These are phyloP conservation scores for Hyposoter dolosus DNA, from an alignment of 2,888 invertebrate species.

Conservation along the genomic window DNA sequence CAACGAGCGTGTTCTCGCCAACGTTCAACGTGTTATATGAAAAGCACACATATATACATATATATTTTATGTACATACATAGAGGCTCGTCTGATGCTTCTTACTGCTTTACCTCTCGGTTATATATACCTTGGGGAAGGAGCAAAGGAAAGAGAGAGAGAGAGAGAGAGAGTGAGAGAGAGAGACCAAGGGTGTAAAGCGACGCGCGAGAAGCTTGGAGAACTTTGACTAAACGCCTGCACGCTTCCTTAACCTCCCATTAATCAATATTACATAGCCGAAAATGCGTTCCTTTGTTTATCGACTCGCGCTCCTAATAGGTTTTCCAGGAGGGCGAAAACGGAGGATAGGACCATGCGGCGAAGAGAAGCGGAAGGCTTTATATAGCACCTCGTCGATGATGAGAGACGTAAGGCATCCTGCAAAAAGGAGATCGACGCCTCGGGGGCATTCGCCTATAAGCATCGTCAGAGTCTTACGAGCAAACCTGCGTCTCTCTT, in stretches of 20 bases:
- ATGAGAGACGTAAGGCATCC: conserved; percentile 25
- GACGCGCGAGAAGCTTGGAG: conserved; percentile 77
- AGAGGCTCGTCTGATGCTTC: conserved; percentile 46
- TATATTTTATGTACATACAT: not conserved
- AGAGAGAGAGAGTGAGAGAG: conserved; percentile 60
- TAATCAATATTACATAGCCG: conserved; percentile 85
- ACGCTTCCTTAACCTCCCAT: conserved; percentile 85
- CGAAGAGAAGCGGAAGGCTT: conserved; percentile 55
- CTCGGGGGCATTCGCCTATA: conserved; percentile 35
- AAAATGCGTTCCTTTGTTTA: conserved; percentile 85
- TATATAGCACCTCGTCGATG: conserved; percentile 57
- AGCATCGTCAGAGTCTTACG: conserved; percentile 35
- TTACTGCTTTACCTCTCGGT: conserved; percentile 48
- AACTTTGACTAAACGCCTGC: conserved; percentile 85
- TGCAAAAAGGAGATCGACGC: conserved; percentile 66
- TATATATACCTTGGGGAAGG: conserved; percentile 63
- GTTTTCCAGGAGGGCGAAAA: conserved; percentile 79
- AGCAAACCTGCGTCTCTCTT: conserved; percentile 17
- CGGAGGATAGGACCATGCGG: conserved; percentile 40
- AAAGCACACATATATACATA: conserved; percentile 6
- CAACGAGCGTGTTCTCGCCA: conserved; percentile 73
- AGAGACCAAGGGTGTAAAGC: conserved; percentile 52
- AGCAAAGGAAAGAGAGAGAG: conserved; percentile 57
- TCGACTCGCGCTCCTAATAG: conserved; percentile 84
- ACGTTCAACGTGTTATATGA: conserved; percentile 55